Percentiles rank a stretch among this genome's conserved stretches.
phyloP scores from a whole-genome alignment of 1,140 invertebrate genomes.

The Hycleus cichorii region DNA sequence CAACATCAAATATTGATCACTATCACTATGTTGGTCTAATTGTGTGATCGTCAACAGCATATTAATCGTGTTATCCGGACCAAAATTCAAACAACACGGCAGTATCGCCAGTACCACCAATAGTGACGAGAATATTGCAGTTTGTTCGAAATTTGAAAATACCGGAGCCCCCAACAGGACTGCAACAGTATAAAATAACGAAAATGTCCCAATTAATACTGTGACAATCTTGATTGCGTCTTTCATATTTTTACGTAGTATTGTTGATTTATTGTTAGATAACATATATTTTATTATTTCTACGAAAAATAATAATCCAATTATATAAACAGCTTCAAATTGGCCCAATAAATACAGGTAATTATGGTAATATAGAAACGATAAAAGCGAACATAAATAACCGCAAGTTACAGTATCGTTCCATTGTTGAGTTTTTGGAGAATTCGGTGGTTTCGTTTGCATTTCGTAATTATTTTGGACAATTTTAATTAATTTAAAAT shows the following conservation, averaged over 20 bases:
- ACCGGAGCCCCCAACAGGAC: constrained; percentile 72
- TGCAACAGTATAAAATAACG: constrained; percentile 52
- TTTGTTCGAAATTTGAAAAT: constrained; percentile 57
- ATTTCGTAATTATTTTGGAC: too few relatives aligned
- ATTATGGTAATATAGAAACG: constrained; percentile 18
- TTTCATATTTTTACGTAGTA: constrained; percentile 22
- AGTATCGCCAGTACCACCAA: constrained; percentile 59
- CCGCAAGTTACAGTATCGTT: constrained; percentile 17
- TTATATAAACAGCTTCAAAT: constrained; percentile 24
- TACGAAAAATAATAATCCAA: constrained; percentile 20
- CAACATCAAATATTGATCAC: constrained; percentile 39
- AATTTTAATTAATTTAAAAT: too few relatives aligned
- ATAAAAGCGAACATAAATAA: constrained; percentile 19
- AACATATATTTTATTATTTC: constrained; percentile 31
- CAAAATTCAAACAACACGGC: constrained; percentile 54
- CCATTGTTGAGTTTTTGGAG: neutral
- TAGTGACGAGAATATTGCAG: constrained; percentile 60
- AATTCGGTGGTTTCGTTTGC: too few relatives aligned
- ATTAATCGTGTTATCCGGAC: constrained; percentile 48
- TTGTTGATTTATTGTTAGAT: neutral
- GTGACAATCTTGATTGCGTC: constrained; percentile 40
- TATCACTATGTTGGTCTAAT: constrained; percentile 43
- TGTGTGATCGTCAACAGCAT: constrained; percentile 47
- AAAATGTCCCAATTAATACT: constrained; percentile 31
- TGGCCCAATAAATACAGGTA: constrained; percentile 28